These are phyloP conservation scores for Bucorvus abyssinicus DNA, from an alignment of 2,797 vertebrate species.

Conservation along the genomic window DNA sequence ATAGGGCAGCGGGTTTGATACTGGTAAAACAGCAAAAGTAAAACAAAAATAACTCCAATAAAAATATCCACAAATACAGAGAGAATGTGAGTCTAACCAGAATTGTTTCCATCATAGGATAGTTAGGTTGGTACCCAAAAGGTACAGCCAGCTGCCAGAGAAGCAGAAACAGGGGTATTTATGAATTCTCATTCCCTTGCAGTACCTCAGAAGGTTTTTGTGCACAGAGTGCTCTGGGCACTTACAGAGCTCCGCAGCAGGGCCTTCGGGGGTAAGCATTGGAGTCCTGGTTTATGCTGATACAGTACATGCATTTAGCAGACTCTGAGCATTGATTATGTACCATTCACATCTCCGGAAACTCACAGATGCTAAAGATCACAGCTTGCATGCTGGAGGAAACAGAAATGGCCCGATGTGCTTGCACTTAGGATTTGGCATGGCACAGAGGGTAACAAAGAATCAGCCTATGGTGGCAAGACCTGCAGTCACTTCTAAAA, in stretches of 20 bases:
- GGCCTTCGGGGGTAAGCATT: conserved; percentile 27
- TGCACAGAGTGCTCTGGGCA: neutral
- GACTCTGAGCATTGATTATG: neutral
- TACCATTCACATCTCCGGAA: neutral
- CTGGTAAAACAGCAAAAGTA: neutral
- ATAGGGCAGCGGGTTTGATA: neutral
- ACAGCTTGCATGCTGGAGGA: neutral
- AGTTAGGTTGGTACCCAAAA: neutral
- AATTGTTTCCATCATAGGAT: neutral
- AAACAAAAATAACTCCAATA: neutral
- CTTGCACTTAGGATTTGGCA: neutral
- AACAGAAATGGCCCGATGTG: neutral
- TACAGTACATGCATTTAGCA: neutral
- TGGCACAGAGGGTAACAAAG: neutral
- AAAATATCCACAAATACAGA: neutral
- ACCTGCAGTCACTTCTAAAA: neutral
- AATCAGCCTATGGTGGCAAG: neutral
- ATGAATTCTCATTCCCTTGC: neutral
- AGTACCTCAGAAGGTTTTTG: neutral
- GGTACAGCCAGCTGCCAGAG: neutral
- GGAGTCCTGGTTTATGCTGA: conserved; percentile 28
- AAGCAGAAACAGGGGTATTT: neutral
- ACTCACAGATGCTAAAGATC: neutral
- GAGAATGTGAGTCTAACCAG: neutral
- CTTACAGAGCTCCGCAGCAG: neutral